Evolutionary conservation across 92 coral and sea anemone genomes (phyloP).

Genomic region (Metridium senile): DNA sequence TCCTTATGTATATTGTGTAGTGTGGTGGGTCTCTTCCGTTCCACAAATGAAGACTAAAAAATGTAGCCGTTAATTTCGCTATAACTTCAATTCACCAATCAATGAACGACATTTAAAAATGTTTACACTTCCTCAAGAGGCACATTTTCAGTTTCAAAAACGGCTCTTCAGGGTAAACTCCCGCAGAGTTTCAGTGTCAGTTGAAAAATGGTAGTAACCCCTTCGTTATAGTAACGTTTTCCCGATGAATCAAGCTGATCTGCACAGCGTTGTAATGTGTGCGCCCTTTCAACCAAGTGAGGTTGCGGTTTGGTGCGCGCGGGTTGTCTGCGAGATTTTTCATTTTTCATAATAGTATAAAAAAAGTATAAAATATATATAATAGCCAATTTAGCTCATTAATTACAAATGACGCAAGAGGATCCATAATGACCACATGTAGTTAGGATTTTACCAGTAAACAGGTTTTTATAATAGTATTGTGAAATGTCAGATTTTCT

Average conservation of each 20-base stretch:
- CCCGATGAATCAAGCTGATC: too few species aligned
- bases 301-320: neutral
- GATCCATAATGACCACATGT: too few species aligned
- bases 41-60: neutral
- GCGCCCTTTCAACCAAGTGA: neutral
- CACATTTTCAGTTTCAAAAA: slow-evolving; percentile 5
- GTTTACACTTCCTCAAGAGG: neutral
- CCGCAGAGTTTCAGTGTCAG: slow-evolving; percentile 19
- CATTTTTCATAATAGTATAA: too few species aligned
- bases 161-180: slow-evolving; percentile 8
- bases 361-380: too few species aligned
- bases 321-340: neutral
- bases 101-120: neutral
- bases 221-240: neutral
- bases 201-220: slow-evolving; percentile 4
- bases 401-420: too few species aligned
- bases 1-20: neutral
- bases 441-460: too few species aligned
- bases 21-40: slow-evolving; percentile 3
- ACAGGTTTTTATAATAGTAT: neutral
- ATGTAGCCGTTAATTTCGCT: neutral
- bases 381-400: too few species aligned
- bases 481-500: neutral
- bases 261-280: neutral
- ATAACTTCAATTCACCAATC: neutral